These are phyloP conservation scores for Xanthostigma xanthostigma DNA, from an alignment of 2,888 invertebrate species.

Conservation along the genomic window DNA sequence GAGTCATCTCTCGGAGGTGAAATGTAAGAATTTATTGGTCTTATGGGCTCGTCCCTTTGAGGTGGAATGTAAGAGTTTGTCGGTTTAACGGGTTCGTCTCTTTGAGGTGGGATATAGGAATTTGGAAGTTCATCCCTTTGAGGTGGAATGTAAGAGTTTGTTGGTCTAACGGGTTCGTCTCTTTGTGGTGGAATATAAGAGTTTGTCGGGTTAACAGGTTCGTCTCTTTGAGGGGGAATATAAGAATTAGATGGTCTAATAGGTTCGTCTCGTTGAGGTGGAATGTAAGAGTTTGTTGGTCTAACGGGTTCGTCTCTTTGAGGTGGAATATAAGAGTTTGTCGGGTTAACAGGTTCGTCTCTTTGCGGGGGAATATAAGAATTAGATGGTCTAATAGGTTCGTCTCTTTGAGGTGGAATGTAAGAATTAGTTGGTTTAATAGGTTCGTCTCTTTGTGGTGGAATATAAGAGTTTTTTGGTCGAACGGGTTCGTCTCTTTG, in stretches of 20 bases:
- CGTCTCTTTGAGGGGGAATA: neutral
- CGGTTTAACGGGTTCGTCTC: neutral
- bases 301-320: neutral
- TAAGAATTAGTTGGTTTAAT: neutral
- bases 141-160: neutral
- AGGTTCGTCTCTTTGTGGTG: neutral
- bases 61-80: neutral
- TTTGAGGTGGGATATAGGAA: too few relatives aligned
- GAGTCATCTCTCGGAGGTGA: neutral
- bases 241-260: neutral
- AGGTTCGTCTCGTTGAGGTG: too few relatives aligned
- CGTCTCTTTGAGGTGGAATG: neutral
- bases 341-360: neutral
- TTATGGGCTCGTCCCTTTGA: neutral
- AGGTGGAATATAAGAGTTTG: slow-evolving; percentile 1
- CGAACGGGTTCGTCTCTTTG: neutral
- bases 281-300: too few relatives aligned
- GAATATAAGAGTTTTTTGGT: neutral
- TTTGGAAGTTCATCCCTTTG: too few relatives aligned
- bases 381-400: neutral
- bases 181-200: neutral
- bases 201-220: neutral
- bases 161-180: neutral
- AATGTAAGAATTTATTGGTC: neutral
- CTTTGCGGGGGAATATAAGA: neutral